Percentiles rank a stretch among this genome's conserved stretches.
phyloP scores from a whole-genome alignment of 2,113 vertebrate species.

The Seriola quinqueradiata region DNA sequence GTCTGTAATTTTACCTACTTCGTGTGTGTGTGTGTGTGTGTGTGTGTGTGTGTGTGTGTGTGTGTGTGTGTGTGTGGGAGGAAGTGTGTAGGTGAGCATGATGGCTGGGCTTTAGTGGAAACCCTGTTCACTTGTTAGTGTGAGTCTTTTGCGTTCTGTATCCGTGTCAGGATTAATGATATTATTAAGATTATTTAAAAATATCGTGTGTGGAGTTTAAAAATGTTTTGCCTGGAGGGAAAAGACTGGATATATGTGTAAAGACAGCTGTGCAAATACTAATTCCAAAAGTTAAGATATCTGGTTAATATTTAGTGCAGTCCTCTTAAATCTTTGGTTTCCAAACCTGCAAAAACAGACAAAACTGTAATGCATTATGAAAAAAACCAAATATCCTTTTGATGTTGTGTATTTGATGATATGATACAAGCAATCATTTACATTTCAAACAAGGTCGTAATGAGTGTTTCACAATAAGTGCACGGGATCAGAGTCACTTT shows the following conservation, averaged over 20 bases:
- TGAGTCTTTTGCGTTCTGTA: background rate
- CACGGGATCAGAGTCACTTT: background rate
- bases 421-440: background rate
- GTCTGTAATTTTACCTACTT: constrained; percentile 18
- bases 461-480: constrained; percentile 8
- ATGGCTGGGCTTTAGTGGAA: constrained; percentile 17
- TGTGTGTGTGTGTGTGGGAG: constrained; percentile 37
- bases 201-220: background rate
- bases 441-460: constrained; percentile 4
- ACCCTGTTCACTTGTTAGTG: constrained; percentile 8
- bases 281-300: background rate
- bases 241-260: background rate
- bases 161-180: background rate
- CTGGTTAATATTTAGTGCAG: background rate
- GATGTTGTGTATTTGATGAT: background rate
- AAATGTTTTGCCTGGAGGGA: background rate
- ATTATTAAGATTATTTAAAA: background rate
- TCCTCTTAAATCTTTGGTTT: background rate
- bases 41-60: constrained; percentile 34
- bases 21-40: constrained; percentile 38
- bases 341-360: background rate
- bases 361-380: background rate
- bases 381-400: background rate
- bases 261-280: background rate
- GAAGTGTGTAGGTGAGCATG: constrained; percentile 27